Evolutionary conservation across 92 coral and sea anemone genomes (phyloP).

Genomic region (Chrysogorgia sp.): DNA sequence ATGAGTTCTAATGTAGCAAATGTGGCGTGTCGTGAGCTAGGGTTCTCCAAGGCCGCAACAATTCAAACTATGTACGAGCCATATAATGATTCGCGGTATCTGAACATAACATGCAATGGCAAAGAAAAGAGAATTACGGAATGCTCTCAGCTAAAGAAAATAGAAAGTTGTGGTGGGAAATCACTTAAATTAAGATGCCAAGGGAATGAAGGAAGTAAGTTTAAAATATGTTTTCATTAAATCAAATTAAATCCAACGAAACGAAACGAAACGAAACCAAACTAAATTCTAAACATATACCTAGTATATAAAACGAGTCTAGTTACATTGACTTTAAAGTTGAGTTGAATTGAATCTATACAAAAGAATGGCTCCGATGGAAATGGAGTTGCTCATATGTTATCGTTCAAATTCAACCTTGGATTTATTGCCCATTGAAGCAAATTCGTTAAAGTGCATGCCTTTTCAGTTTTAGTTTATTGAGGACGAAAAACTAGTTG

Average conservation of each 20-base stretch:
- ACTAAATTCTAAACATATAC: too few species aligned
- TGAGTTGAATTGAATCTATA: too few species aligned
- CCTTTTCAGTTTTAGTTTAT: too few species aligned
- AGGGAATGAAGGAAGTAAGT: constrained; percentile 6
- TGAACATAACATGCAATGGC: not conserved
- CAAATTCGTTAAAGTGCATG: too few species aligned
- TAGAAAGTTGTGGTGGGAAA: not conserved
- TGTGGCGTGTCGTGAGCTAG: constrained; percentile 17
- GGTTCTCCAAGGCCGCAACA: not conserved
- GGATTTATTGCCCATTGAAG: too few species aligned
- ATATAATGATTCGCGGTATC: not conserved
- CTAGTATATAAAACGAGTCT: too few species aligned
- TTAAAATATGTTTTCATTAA: not conserved
- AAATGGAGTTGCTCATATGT: not conserved
- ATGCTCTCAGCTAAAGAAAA: not conserved
- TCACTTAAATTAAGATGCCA: constrained; percentile 3
- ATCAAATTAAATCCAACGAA: not conserved
- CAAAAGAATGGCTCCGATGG: too few species aligned
- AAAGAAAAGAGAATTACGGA: not conserved
- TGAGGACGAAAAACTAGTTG: too few species aligned
- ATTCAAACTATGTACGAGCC: not conserved
- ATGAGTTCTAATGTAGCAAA: constrained; percentile 5
- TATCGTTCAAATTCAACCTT: not conserved
- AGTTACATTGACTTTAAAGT: too few species aligned
- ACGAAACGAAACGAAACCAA: too few species aligned